Evolutionary conservation across 2,797 vertebrate species (phyloP).

Genomic region (Lutra lutra): DNA sequence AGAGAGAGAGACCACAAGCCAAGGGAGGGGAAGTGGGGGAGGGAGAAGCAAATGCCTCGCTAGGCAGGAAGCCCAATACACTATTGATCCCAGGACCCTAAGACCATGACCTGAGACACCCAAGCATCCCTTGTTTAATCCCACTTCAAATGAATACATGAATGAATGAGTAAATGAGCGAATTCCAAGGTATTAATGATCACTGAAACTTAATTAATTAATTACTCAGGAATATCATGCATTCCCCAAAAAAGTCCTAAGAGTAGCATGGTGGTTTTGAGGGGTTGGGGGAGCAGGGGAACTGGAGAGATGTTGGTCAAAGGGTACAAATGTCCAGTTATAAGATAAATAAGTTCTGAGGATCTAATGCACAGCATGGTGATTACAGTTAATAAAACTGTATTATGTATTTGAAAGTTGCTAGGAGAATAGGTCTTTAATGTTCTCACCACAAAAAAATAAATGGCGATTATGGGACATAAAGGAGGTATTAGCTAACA

Average conservation of each 20-base stretch:
- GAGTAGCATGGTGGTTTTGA: background rate
- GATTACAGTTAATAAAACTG: background rate
- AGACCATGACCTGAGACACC: background rate
- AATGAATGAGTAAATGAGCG: background rate
- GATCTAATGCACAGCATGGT: background rate
- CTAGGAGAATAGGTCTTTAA: background rate
- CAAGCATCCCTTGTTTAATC: background rate
- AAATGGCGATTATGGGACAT: background rate
- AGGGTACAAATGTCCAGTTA: background rate
- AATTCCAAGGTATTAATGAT: background rate
- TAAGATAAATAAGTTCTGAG: background rate
- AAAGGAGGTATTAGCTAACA: background rate
- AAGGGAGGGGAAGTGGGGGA: background rate
- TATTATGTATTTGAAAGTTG: background rate
- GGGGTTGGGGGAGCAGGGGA: no score
- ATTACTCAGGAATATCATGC: no score
- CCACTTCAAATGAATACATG: background rate
- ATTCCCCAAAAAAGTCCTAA: background rate
- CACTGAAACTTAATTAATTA: background rate
- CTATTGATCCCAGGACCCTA: background rate
- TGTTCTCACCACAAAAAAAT: background rate
- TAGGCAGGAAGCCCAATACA: background rate
- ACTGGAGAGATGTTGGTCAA: background rate
- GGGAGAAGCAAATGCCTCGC: background rate
- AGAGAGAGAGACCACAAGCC: background rate